A percentile compares a stretch with the other conserved stretches of the same genome.
These are phyloP conservation scores for Oikopleura vanhoeffeni DNA, from an alignment of 23 tunicate species.

Conservation along the genomic window DNA sequence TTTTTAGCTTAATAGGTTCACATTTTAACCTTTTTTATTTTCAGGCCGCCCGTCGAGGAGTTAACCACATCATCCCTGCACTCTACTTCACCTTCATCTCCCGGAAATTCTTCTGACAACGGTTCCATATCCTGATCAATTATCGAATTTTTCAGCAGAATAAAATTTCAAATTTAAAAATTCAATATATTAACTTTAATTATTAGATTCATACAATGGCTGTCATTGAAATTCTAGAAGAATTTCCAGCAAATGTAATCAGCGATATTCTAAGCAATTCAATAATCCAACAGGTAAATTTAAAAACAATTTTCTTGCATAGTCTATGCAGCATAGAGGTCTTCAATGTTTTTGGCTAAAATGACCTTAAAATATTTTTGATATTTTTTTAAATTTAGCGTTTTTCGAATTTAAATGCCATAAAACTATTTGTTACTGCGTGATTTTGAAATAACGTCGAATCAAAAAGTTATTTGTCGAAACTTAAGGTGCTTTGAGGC, in stretches of 20 bases:
- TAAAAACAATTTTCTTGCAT: not conserved
- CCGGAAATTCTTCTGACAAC: not conserved
- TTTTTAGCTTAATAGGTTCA: too few species aligned
- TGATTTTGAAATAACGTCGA: too few species aligned
- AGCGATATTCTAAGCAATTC: not conserved
- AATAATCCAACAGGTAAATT: not conserved
- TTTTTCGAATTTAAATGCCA: too few species aligned
- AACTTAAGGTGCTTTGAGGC: too few species aligned
- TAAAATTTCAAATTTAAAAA: not conserved
- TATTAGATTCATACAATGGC: not conserved
- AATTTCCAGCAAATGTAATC: not conserved
- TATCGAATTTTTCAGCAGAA: not conserved
- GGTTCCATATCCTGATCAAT: not conserved
- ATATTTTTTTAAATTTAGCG: too few species aligned
- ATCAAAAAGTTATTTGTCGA: too few species aligned
- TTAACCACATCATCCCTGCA: not conserved
- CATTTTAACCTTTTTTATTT: too few species aligned
- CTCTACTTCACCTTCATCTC: not conserved
- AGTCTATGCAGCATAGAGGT: too few species aligned
- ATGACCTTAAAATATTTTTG: too few species aligned
- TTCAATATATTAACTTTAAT: not conserved
- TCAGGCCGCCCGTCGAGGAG: not conserved
- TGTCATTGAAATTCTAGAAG: not conserved
- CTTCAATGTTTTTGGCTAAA: too few species aligned
- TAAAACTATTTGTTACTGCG: too few species aligned